Percentiles rank a stretch among this genome's conserved stretches.
Evolutionary conservation across 2,797 vertebrate genomes (phyloP).

Genomic region (Loriculus beryllinus): DNA sequence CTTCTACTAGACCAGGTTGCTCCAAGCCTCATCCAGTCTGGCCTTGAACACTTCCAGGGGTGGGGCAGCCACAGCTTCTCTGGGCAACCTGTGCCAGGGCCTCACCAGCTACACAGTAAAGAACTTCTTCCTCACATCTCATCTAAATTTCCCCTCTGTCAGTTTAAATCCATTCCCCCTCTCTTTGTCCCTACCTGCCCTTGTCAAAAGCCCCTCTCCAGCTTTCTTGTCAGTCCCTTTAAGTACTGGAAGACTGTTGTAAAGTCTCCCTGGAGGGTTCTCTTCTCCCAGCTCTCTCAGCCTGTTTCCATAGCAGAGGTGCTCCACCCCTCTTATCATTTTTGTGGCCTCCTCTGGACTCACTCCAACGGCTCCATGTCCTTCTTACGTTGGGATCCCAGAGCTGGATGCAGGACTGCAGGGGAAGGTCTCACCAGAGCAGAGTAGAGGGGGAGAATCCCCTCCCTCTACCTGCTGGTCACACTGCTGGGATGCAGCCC

Average conservation of each 20-base stretch:
- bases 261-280: neutral
- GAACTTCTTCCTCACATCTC: neutral
- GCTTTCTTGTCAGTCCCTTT: neutral
- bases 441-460: neutral
- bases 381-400: neutral
- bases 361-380: neutral
- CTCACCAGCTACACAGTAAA: neutral
- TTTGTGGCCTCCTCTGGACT: neutral
- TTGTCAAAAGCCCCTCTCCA: too few species aligned
- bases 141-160: neutral
- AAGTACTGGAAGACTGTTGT: neutral
- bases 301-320: neutral
- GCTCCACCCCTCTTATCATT: neutral
- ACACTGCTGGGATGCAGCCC: neutral
- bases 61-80: neutral
- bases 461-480: neutral
- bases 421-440: neutral
- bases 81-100: neutral
- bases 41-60: neutral
- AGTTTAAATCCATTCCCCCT: neutral
- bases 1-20: neutral
- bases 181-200: neutral
- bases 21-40: neutral
- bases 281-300: neutral
- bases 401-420: neutral